Percentiles rank a stretch among this genome's conserved stretches.
phyloP scores from a whole-genome alignment of 2,797 vertebrate species.

The Pelobates cultripes region DNA sequence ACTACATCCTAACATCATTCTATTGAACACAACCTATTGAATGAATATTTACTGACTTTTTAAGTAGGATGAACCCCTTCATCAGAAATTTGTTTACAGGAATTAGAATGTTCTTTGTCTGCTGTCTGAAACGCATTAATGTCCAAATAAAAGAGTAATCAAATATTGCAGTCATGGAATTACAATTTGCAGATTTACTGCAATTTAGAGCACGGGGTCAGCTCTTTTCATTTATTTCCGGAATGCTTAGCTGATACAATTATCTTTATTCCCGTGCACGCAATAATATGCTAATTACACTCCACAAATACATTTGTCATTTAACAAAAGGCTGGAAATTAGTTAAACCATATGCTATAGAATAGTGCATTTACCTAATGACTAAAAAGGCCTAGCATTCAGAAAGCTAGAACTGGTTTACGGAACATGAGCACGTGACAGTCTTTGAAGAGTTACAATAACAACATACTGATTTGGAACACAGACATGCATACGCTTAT shows the following conservation, averaged over 20 bases:
- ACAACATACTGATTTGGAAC: neutral
- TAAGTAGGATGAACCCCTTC: no score
- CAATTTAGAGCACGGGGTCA: neutral
- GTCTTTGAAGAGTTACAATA: neutral
- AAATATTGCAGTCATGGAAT: neutral
- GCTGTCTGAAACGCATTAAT: no score
- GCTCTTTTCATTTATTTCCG: neutral
- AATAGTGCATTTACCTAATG: no score
- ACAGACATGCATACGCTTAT: neutral
- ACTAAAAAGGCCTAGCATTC: no score
- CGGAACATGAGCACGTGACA: neutral
- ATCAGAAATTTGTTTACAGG: no score
- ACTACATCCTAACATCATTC: no score
- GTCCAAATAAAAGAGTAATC: neutral
- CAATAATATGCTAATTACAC: conserved; percentile 5
- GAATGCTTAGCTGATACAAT: neutral
- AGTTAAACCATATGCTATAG: no score
- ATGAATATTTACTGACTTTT: no score
- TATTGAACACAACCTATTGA: no score
- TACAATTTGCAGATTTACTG: neutral
- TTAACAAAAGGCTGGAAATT: no score
- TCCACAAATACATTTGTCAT: neutral
- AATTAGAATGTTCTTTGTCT: no score
- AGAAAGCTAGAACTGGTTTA: no score
- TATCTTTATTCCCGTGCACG: neutral